Percentiles rank a stretch among this genome's conserved stretches.
Evolutionary conservation across 2,888 invertebrate genomes (phyloP).

Genomic region (Cyclophora albipunctata): DNA sequence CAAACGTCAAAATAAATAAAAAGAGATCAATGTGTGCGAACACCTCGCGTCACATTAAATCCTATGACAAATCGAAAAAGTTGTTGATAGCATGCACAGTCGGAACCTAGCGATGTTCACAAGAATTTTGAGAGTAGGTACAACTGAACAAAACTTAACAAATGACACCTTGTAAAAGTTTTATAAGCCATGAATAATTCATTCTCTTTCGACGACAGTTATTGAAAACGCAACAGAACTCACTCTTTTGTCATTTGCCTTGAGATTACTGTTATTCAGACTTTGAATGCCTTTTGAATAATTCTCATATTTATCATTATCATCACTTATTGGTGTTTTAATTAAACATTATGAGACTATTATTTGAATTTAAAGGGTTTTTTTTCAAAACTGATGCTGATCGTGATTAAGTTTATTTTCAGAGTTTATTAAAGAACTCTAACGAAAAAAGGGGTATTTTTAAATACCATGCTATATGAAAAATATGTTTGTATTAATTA

Average conservation of each 20-base stretch:
- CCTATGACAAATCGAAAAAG: conserved; percentile 41
- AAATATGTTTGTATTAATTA: no score
- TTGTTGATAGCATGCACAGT: conserved; percentile 27
- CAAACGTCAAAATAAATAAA: conserved; percentile 12
- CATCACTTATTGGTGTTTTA: no score
- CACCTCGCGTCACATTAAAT: conserved; percentile 25
- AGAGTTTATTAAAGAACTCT: no score
- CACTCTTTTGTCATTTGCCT: conserved; percentile 21
- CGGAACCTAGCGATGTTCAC: conserved; percentile 26
- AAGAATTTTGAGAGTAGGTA: conserved; percentile 25
- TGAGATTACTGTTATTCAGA: conserved; percentile 15
- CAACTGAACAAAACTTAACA: conserved; percentile 32
- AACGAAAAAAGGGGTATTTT: no score
- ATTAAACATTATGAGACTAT: no score
- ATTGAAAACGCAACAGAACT: conserved; percentile 27
- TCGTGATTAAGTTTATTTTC: no score
- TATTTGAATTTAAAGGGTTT: no score
- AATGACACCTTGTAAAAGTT: conserved; percentile 38
- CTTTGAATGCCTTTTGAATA: conserved; percentile 14
- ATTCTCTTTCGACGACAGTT: conserved; percentile 28
- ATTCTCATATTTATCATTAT: not conserved
- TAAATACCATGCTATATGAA: no score
- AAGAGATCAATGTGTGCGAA: conserved; percentile 21
- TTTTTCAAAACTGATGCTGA: no score
- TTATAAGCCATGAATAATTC: conserved; percentile 34